A percentile compares a stretch with the other conserved stretches of the same genome.
Conservation (phyloP, 2,888 invertebrate genomes). For the Ennomos erosarius region DNA sequence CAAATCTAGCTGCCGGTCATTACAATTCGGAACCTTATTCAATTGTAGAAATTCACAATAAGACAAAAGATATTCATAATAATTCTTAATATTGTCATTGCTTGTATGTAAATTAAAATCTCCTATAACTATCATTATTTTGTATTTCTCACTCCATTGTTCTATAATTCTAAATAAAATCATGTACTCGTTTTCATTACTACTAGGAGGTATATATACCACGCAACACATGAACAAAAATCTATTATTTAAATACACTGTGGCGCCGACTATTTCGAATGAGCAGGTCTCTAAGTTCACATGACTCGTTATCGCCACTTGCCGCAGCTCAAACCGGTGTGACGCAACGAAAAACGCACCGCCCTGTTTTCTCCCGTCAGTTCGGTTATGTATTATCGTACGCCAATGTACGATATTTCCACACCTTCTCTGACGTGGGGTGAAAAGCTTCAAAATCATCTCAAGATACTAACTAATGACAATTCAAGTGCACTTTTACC, state of each 20-base stretch:
- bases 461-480: too few species aligned
- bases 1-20: slow-evolving; percentile 13
- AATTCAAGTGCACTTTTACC: too few species aligned
- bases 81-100: slow-evolving; percentile 22
- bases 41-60: slow-evolving; percentile 20
- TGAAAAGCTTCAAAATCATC: too few species aligned
- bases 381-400: slow-evolving; percentile 32
- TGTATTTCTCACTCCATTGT: slow-evolving; percentile 12
- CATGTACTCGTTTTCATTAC: slow-evolving; percentile 35
- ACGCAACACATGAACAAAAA: slow-evolving; percentile 35
- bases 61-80: slow-evolving; percentile 18
- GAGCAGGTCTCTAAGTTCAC: slow-evolving; percentile 22
- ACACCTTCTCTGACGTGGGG: too few species aligned
- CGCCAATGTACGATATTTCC: too few species aligned
- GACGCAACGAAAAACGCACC: slow-evolving; percentile 28
- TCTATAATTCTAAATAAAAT: slow-evolving; percentile 37
- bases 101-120: slow-evolving; percentile 18
- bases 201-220: slow-evolving; percentile 39
- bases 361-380: slow-evolving; percentile 23
- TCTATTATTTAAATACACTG: slow-evolving; percentile 20
- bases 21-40: slow-evolving; percentile 21
- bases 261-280: slow-evolving; percentile 36
- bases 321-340: slow-evolving; percentile 26
- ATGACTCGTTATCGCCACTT: slow-evolving; percentile 18
- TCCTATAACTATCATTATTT: slow-evolving; percentile 4